These are phyloP conservation scores for Daubentonia madagascariensis DNA, from an alignment of 2,113 vertebrate species.

Conservation along the genomic window DNA sequence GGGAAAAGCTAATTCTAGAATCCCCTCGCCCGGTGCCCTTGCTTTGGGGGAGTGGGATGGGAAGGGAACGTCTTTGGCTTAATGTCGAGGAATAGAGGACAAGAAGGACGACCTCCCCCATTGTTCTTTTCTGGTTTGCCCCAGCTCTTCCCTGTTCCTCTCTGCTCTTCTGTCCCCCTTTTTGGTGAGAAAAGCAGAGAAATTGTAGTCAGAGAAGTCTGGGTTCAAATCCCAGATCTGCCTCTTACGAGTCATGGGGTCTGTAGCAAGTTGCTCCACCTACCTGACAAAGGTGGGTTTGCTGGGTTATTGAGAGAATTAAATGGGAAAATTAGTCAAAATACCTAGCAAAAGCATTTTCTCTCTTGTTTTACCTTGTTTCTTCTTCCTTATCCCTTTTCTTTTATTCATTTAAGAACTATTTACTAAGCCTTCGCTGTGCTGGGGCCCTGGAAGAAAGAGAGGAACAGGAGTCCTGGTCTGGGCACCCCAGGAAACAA, in stretches of 20 bases:
- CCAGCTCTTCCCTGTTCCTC: neutral
- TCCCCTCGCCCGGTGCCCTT: accelerated
- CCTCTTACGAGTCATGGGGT: neutral
- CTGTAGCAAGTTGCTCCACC: neutral
- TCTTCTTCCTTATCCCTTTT: neutral
- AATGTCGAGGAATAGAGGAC: accelerated
- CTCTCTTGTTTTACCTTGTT: neutral
- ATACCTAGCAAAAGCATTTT: neutral
- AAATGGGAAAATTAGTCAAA: neutral
- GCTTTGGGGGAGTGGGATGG: neutral
- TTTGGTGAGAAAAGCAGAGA: neutral
- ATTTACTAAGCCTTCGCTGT: neutral
- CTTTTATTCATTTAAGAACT: neutral
- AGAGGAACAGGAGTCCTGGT: neutral
- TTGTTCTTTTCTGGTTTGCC: neutral
- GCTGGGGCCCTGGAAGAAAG: neutral
- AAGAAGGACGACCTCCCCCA: neutral
- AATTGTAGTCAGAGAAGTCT: neutral
- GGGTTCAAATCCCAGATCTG: neutral
- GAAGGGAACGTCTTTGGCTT: neutral
- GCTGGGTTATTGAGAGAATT: neutral
- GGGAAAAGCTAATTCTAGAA: neutral
- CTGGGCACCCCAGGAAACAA: neutral
- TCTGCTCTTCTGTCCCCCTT: neutral
- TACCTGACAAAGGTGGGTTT: neutral